phyloP scores from a whole-genome alignment of 92 coral and sea anemone species.

The Montipora capitata region DNA sequence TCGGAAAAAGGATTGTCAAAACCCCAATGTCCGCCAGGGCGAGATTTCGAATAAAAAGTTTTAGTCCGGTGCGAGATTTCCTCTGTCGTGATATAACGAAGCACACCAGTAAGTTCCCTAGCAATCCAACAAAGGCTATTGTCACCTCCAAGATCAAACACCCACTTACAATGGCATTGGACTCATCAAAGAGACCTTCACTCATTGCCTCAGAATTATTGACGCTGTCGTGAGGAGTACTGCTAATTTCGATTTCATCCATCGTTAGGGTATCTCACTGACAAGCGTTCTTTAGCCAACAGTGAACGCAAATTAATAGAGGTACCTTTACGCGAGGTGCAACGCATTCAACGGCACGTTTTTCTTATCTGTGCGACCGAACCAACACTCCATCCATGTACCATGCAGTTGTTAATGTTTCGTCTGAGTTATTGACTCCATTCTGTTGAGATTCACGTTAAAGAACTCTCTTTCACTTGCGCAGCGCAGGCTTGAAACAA shows the following conservation, averaged over 20 bases:
- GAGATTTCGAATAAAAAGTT: constrained; percentile 79
- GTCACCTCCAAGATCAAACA: constrained; percentile 72
- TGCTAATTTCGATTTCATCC: constrained; percentile 4
- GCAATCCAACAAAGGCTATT: constrained; percentile 81
- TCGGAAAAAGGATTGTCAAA: constrained; percentile 73
- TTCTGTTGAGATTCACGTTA: no score
- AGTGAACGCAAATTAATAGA: no score
- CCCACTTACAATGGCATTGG: constrained; percentile 41
- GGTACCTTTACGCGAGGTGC: no score
- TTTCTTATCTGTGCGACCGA: no score
- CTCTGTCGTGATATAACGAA: constrained; percentile 63
- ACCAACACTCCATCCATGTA: no score
- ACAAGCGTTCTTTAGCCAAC: background rate
- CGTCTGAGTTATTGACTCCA: no score
- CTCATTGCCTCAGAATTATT: background rate
- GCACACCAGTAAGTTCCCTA: constrained; percentile 80
- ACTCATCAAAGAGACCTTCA: constrained; percentile 61
- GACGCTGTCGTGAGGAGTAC: background rate
- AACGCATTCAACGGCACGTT: no score
- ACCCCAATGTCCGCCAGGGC: constrained; percentile 95
- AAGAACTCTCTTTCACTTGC: no score
- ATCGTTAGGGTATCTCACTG: background rate
- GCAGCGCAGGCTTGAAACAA: no score
- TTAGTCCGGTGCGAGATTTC: constrained; percentile 68
- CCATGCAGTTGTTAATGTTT: no score